Evolutionary conservation across 2,113 vertebrate species (phyloP).

Genomic region (Stegastes partitus): DNA sequence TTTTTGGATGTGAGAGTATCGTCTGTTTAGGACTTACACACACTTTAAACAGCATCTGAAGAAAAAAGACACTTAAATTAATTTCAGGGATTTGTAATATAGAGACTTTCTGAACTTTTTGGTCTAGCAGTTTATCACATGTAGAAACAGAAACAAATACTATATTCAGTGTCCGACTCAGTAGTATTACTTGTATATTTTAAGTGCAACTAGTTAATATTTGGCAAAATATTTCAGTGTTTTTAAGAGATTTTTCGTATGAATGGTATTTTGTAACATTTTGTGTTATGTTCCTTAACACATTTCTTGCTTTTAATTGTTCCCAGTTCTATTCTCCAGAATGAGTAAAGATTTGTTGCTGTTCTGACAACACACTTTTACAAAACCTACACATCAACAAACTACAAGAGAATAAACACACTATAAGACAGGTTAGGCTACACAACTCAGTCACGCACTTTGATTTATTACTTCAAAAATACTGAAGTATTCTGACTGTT

Average conservation of each 20-base stretch:
- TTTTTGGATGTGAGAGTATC: not conserved
- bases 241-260: not conserved
- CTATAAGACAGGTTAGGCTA: not conserved
- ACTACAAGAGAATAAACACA: not conserved
- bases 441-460: constrained; percentile 17
- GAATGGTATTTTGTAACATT: constrained; percentile 16
- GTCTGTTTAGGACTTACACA: not conserved
- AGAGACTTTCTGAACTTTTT: not conserved
- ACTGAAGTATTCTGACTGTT: not conserved
- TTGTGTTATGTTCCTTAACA: not conserved
- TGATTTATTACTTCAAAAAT: not conserved
- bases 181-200: constrained; percentile 11
- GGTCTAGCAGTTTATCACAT: not conserved
- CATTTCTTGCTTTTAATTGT: not conserved
- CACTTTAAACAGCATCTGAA: not conserved
- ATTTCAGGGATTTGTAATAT: constrained; percentile 18
- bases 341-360: not conserved
- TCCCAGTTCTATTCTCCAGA: not conserved
- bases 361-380: not conserved
- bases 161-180: not conserved
- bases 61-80: not conserved
- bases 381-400: not conserved
- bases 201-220: not conserved
- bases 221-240: constrained; percentile 27
- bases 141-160: not conserved